Base-by-base conservation (phyloP, 2,888 invertebrate species). In the Bombylius major region DNA sequence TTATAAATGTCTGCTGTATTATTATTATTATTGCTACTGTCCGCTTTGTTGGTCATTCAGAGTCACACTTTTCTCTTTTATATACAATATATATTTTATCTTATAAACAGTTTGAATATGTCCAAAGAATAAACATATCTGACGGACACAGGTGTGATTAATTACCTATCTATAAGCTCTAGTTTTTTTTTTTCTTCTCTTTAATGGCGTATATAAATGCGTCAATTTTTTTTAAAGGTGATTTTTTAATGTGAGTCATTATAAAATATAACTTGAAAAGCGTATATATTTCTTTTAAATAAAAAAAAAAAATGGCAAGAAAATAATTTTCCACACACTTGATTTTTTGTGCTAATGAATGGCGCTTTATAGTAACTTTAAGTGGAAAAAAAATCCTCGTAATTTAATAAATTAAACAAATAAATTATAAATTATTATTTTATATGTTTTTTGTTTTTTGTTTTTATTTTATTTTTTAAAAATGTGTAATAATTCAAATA, bases 1-100 rank as follows among this genome's bases (percentile, higher is more conserved):
- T 23, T 23, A 23, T 23, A 23, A 23, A 23, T 23, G 23, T 23
- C 23, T 23, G 23, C 23, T 23, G 3, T 23, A 23, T 23, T 23
- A 23, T 23, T 23, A 23, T 23, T 23, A 23, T 23, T 23, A 23
- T 23, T 23, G 23, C 23, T 23, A 23, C 23, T 50, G 50, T 50
- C 50, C 50, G 14, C 33, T 50, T 5, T 34, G 48, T 31, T 48
- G 53, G 53, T 53, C 53, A 53, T 7, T 53, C 48, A 48, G 39
- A 23, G 33, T 48, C 39, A 31, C 36, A 47, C 48, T 47, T 31
- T 47, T 48, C 39, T 48, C 39, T 53, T 47, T 9, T 36, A 9
- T 42, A 4, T 42, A 42, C 11, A 11, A 11, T 4, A 8, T 5
- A 11, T 11, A 42, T 11, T 42, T 4, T 42, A 11, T 11, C 8